Evolutionary conservation across 2,797 vertebrate genomes (phyloP), one percentile per base, ranked within the genome.

Genomic region (Sebastes vulpes): DNA sequence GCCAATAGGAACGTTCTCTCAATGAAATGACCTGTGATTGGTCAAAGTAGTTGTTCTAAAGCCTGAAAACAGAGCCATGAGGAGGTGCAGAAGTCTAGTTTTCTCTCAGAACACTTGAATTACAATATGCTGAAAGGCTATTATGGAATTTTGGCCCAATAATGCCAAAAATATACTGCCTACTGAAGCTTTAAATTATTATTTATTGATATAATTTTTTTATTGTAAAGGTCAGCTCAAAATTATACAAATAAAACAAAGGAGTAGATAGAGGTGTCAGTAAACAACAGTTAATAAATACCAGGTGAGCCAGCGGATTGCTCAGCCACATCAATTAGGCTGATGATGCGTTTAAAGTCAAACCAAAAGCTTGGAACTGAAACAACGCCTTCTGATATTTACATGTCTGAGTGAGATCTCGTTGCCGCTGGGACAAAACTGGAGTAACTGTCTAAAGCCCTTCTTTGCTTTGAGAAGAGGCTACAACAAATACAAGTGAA

Each of bases 401-500:
- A 16, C 28, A 53, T 20, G 9, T 53, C 31, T 18, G 32, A 54
- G 23, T 52, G 42, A 42, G 23, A 20, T 42, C 12, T 60, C 20
- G 10, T 31, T 16, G 60, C 60, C 42, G 12, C 38, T 21, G 38
- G 42, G 26, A 31, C n/a, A 6, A 54, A 66, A 38, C 60, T 38
- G 14, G 12, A 54, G 7, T 26, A 10, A n/a, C n/a, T 32, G 20
- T 29, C 23, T 26, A 6, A 65, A 35, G 28, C 18, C 6, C 57
- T 50, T 61, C 20, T 66, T 28, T 70, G 29, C 28, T 50, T 59
- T 65, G 4, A 50, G 20, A 73, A 48, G 26, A 69, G n/a, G 10
- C n/a, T 64, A 26, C 4, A 50, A 71, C 66, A 46, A 81, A 63
- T 70, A 59, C 12, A 26, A 74, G 9, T 63, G 20, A 70, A 48